Evolutionary conservation across 2,888 invertebrate species (phyloP), one percentile per base, ranked within the genome.

Genomic region (Dynastes grantii): DNA sequence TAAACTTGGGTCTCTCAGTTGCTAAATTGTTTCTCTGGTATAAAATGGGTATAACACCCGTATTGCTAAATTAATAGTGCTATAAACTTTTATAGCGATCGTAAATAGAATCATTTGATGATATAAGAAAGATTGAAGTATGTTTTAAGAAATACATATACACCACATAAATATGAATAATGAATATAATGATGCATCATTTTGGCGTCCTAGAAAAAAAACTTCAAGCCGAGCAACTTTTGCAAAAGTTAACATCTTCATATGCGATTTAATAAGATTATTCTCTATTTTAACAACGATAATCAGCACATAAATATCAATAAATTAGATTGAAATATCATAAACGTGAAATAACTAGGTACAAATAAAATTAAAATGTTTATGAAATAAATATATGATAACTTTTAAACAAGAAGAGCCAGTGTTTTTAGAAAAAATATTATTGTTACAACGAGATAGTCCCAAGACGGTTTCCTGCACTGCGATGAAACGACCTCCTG

Each of bases 41-140:
- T 70, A 70, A 70, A 55, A 55, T 71, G 37, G 16, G n/a, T 71
- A 71, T 8, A 32, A 29, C 32, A 37, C 55, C 22, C 37, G 58
- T 58, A 71, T 22, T 58, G 53, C 32, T 71, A 71, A 71, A 71
- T 71, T 55, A 71, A 71, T 71, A 55, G 40, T 58, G 71, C 58
- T 55, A 58, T 71, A 71, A 71, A 71, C 37, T 71, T 71, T 71
- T 58, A 71, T 37, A 55, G 55, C 37, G 37, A 6, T 16, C 55
- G 55, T 71, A 71, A 71, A 71, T 71, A 22, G 55, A 58, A 32
- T 22, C 71, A 55, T 58, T 55, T 16, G 29, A 55, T 32, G 32
- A 58, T 55, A 71, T 70, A 55, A 70, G 53, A 51, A 70, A 70
- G 55, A 71, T 58, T 71, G 71, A 32, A 71, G 55, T 71, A 71